These are phyloP conservation scores for Mormoops blainvillei DNA, from an alignment of 2,113 vertebrate genomes.

Conservation along the genomic window DNA sequence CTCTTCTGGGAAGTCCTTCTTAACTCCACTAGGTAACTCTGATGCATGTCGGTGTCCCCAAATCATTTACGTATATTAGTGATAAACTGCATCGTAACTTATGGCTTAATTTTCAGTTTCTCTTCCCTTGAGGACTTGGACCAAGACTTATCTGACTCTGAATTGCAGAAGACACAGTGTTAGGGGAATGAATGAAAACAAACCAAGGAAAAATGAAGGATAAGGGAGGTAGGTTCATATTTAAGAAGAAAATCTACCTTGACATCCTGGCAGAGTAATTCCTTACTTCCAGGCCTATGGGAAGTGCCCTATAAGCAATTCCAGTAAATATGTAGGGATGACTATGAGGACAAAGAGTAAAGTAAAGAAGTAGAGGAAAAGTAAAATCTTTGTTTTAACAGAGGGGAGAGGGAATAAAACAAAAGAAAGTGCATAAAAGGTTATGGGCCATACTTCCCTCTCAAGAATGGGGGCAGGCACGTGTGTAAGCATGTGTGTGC, in stretches of 20 bases:
- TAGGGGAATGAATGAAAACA: background rate
- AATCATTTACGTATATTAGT: background rate
- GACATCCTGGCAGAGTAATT: background rate
- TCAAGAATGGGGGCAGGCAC: background rate
- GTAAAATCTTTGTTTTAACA: background rate
- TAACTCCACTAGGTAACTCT: background rate
- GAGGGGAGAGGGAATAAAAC: background rate
- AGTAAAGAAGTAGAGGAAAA: background rate
- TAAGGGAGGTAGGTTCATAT: background rate
- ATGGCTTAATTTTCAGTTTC: background rate
- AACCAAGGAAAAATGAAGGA: background rate
- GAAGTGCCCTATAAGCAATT: background rate
- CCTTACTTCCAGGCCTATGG: background rate
- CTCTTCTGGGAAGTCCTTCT: background rate
- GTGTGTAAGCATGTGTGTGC: rapidly evolving
- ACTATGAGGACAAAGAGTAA: background rate
- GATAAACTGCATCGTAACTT: background rate
- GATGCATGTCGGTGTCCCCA: background rate
- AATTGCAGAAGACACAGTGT: background rate
- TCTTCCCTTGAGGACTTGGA: background rate
- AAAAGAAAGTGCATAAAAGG: background rate
- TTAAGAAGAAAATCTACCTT: background rate
- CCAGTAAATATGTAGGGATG: background rate
- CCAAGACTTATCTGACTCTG: background rate
- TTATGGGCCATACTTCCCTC: background rate